These are phyloP conservation scores for Ischnus inquisitorius DNA, from an alignment of 2,888 invertebrate species.

Conservation along the genomic window DNA sequence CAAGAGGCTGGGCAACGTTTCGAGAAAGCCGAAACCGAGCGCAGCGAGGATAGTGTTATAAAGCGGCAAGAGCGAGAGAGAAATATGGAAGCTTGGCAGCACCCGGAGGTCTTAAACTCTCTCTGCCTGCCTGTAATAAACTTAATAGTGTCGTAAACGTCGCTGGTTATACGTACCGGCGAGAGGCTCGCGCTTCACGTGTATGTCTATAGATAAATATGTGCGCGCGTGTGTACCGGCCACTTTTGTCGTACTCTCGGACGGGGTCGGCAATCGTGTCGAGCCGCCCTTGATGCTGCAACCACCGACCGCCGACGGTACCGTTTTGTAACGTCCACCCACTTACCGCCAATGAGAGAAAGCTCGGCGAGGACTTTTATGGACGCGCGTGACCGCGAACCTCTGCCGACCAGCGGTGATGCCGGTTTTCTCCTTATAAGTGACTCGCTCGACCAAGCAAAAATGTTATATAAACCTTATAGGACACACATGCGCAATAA, in stretches of 20 bases:
- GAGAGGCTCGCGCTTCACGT: neutral
- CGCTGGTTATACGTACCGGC: conserved; percentile 73
- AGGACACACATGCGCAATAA: neutral
- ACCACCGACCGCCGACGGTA: conserved; percentile 37
- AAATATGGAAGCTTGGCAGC: conserved; percentile 32
- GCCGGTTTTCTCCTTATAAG: conserved; percentile 41
- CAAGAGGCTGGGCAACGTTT: neutral
- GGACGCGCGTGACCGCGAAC: conserved; percentile 63
- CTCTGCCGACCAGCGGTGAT: conserved; percentile 20
- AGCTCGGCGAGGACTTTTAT: conserved; percentile 61
- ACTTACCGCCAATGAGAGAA: conserved; percentile 63
- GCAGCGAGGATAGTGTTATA: neutral
- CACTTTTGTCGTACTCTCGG: conserved; percentile 75
- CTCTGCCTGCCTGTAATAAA: conserved; percentile 76
- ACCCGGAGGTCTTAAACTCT: conserved; percentile 73
- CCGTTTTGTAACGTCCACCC: conserved; percentile 60
- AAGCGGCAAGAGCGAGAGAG: neutral
- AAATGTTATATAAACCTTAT: neutral
- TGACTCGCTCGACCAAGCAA: conserved; percentile 4
- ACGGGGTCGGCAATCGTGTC: conserved; percentile 24
- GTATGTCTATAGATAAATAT: neutral
- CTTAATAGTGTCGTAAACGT: conserved; percentile 82
- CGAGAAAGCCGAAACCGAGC: neutral
- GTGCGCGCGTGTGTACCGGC: conserved; percentile 65
- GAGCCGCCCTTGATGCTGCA: conserved; percentile 16